Base-by-base conservation (phyloP, 1,140 invertebrate genomes). In the Charaxes varanes region DNA sequence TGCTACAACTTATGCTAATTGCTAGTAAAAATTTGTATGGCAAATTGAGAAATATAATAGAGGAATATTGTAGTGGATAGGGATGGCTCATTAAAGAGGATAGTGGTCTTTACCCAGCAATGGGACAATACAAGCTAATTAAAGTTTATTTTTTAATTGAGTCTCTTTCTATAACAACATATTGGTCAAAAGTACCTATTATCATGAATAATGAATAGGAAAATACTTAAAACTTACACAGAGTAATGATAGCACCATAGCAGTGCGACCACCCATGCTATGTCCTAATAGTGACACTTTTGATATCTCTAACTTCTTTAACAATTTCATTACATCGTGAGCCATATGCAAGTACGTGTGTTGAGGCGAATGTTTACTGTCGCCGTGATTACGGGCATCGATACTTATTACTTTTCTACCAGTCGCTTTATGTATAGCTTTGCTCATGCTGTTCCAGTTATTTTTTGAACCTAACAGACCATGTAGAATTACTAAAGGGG, bases 361-460 rank as follows among this genome's bases (percentile, higher is more conserved):
- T 0, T 90, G 85, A 2, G 84, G 43, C 1, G 88, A 86, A 67
- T 97, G 95, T 1, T 92, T 90, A 63, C 94, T 97, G 35, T 97
- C 94, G 0, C 96, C 97, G 84, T 98, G 97, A 80, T 98, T 98
- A 63, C 96, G 88, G 2, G 92, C 91, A 86, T 98, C 96, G 15
- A 97, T 83, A 6, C 92, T 87, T 23, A 95, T 90, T 0, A 97
- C 89, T 89, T 94, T 87, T 24, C 83, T 84, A n/a, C 88, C 86
- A 6, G 90, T 92, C 37, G 86, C 86, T 35, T 83, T 83, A 53
- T 91, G 88, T 23, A 97, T 89, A 2, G 87, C 87, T 84, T 94
- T 96, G 8, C 92, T 91, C 42, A 97, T 80, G 45, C 88, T 90
- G 38, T 92, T 93, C 93, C 93, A 96, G 68, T 97, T 96, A 48